Percentiles rank a stretch among this genome's conserved stretches.
Conservation (phyloP, 2,888 invertebrate species). For the Idaea biselata region DNA sequence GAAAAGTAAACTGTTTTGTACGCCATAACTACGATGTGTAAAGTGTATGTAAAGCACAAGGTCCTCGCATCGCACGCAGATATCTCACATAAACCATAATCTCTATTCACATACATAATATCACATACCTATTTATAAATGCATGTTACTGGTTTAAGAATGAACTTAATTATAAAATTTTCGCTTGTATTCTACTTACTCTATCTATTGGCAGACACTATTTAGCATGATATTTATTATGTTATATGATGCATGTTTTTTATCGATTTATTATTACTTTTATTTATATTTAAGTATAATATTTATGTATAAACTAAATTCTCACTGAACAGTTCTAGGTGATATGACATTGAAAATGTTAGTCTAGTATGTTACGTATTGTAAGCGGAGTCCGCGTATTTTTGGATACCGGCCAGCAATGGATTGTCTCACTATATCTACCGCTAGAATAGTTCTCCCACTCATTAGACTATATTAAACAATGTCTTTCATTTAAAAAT, state of each 20-base stretch:
- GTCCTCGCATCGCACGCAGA: slow-evolving; percentile 47
- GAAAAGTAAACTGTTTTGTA: slow-evolving; percentile 46
- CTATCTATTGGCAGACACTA: slow-evolving; percentile 6
- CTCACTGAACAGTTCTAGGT: slow-evolving; percentile 23
- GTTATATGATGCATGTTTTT: not conserved
- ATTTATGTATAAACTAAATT: slow-evolving; percentile 20
- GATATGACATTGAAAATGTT: slow-evolving; percentile 41
- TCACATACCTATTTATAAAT: not conserved
- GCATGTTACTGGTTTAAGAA: slow-evolving; percentile 3
- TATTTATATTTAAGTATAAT: slow-evolving; percentile 11
- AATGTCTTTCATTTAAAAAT: slow-evolving; percentile 9
- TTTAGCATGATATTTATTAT: slow-evolving; percentile 8
- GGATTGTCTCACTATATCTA: slow-evolving; percentile 39
- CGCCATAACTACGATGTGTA: slow-evolving; percentile 57
- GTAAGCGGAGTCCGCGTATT: slow-evolving; percentile 24
- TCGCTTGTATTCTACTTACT: slow-evolving; percentile 31
- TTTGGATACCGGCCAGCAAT: slow-evolving; percentile 50
- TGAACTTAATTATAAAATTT: slow-evolving; percentile 6
- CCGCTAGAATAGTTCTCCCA: slow-evolving; percentile 28
- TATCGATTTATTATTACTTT: not conserved
- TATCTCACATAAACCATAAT: slow-evolving; percentile 25
- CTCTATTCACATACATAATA: slow-evolving; percentile 8
- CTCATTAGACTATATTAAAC: slow-evolving; percentile 23
- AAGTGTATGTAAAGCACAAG: slow-evolving; percentile 52
- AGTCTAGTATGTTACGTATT: slow-evolving; percentile 32